These are phyloP conservation scores for Spodoptera picta DNA, from an alignment of 2,888 invertebrate genomes.

Conservation along the genomic window DNA sequence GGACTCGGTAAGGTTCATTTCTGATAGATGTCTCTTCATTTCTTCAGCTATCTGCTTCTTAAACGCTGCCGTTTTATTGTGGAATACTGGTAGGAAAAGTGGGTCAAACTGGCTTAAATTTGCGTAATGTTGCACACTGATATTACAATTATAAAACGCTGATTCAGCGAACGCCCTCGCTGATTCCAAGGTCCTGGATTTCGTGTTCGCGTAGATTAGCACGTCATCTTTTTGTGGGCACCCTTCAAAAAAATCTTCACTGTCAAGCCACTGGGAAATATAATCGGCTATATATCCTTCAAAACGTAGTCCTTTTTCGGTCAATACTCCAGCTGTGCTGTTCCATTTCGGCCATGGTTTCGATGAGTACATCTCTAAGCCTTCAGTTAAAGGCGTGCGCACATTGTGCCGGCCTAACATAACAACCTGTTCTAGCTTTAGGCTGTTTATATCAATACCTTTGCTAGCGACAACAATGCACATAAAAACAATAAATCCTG, in stretches of 20 bases:
- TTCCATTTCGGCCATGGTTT: slow-evolving; percentile 71
- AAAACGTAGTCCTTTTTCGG: slow-evolving; percentile 72
- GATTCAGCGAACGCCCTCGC: slow-evolving; percentile 70
- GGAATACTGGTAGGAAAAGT: slow-evolving; percentile 68
- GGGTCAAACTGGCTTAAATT: slow-evolving; percentile 69
- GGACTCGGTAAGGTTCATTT: slow-evolving; percentile 59
- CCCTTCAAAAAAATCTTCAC: slow-evolving; percentile 61
- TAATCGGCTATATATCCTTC: slow-evolving; percentile 77
- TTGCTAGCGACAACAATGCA: slow-evolving; percentile 30
- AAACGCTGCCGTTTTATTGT: slow-evolving; percentile 61
- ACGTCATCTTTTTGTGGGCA: slow-evolving; percentile 68
- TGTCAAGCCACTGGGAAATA: slow-evolving; percentile 70
- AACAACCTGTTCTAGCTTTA: slow-evolving; percentile 67
- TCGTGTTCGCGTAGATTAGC: slow-evolving; percentile 73
- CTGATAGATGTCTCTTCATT: slow-evolving; percentile 67
- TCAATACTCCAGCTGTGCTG: slow-evolving; percentile 66
- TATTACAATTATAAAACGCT: slow-evolving; percentile 72
- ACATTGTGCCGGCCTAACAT: slow-evolving; percentile 77
- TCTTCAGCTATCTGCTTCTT: slow-evolving; percentile 59
- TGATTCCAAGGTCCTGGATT: slow-evolving; percentile 71
- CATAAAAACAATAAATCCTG: slow-evolving; percentile 10
- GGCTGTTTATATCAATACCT: slow-evolving; percentile 31
- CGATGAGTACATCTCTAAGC: slow-evolving; percentile 63
- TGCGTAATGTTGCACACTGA: slow-evolving; percentile 62
- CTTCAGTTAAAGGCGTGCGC: slow-evolving; percentile 69